Evolutionary conservation across 1,140 invertebrate species (phyloP), one percentile per base, ranked within the genome.

Genomic region (Papilio polyxenes): DNA sequence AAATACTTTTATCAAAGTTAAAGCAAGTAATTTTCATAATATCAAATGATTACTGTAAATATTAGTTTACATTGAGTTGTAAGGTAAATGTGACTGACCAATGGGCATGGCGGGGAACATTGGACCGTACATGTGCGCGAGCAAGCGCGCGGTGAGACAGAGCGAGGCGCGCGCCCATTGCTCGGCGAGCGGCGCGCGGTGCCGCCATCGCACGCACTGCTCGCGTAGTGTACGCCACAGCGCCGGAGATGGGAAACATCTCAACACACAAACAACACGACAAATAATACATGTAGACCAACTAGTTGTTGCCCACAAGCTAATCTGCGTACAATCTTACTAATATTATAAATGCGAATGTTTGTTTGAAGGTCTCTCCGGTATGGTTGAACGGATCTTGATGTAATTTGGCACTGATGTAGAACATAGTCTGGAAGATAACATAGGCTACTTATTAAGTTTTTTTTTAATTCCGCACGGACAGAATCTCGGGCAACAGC

Each of bases 101-200:
- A 98, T 97, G 95, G 97, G 98, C 85, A 98, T 94, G 88, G 97
- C 96, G 0, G 98, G 98, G 95, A 98, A 99, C 65, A 96, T 95
- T 15, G 97, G 96, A 2, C 98, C 98, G 94, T 98, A 99, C 96
- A 99, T 98, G 89, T 98, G 97, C 83, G 96, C 95, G 6, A 99
- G 94, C 31, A 99, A 95, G 76, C 97, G 95, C 15, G 97, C 96
- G 0, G 98, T 99, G 11, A 99, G 95, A 0, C 97, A 97, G 37
- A 99, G 95, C 93, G 98, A 99, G 15, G 99, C 97, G 77, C 98
- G 96, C 92, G 98, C 98, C 99, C 99, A 99, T 91, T 99, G 98
- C 90, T 98, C 97, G 9, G 99, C 97, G 1, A 99, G 95, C 65
- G 98, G 97, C 74, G 98, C 95, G 82, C 98, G 96, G 95, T 99